These are phyloP conservation scores for Melanerpes aurifrons DNA, from an alignment of 2,113 vertebrate species.

Conservation along the genomic window DNA sequence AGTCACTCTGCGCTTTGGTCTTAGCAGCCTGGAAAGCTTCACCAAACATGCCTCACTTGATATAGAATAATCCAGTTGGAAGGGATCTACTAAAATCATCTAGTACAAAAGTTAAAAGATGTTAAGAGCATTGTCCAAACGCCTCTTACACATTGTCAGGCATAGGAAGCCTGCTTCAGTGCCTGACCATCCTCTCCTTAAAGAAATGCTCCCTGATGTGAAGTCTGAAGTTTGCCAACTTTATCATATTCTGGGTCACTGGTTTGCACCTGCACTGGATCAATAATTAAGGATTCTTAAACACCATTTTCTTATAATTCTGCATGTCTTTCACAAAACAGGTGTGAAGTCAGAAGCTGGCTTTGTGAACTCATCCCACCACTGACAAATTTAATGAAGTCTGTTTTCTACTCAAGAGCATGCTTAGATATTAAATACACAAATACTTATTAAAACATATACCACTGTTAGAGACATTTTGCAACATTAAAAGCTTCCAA, in stretches of 20 bases:
- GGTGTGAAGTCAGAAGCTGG: not conserved
- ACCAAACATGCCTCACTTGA: not conserved
- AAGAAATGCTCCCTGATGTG: not conserved
- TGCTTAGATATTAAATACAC: not conserved
- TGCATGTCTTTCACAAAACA: not conserved
- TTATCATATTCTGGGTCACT: not conserved
- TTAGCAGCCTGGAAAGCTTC: not conserved
- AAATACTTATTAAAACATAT: not conserved
- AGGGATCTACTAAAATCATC: fast-evolving
- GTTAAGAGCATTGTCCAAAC: not conserved
- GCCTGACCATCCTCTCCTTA: not conserved
- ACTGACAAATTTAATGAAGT: not conserved
- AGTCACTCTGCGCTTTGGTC: not conserved
- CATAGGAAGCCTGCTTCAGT: not conserved
- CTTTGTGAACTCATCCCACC: not conserved
- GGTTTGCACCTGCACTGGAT: not conserved
- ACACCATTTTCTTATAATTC: not conserved
- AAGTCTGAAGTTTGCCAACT: not conserved
- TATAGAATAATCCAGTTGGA: not conserved
- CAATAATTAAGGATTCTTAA: not conserved
- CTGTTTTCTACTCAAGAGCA: not conserved
- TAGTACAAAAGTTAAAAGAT: not conserved
- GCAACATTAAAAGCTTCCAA: slow-evolving; percentile 46
- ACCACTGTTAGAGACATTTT: not conserved
- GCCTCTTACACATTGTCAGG: not conserved